Conservation (phyloP, 2,888 invertebrate genomes). For the Sarcophaga rosellei region DNA sequence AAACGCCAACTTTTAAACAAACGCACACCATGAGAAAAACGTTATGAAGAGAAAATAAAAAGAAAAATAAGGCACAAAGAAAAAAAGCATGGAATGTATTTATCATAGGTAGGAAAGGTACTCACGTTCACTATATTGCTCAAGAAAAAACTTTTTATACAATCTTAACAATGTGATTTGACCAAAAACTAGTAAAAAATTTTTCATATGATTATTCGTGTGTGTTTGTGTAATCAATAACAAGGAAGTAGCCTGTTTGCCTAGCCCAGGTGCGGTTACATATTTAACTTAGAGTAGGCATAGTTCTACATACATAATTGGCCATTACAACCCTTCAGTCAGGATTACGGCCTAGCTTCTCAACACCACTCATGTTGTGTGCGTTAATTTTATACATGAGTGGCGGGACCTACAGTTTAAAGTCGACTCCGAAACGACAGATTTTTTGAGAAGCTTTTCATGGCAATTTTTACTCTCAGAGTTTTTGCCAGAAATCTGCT, state of each 20-base stretch:
- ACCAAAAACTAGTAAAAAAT: conserved; percentile 31
- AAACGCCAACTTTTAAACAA: conserved; percentile 30
- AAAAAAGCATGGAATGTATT: conserved; percentile 31
- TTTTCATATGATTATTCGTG: neutral
- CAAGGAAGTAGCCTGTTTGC: conserved; percentile 57
- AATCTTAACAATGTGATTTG: conserved; percentile 26
- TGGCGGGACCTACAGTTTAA: no score
- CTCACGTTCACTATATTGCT: neutral
- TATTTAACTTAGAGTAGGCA: no score
- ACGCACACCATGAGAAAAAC: conserved; percentile 27
- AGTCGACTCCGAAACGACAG: no score
- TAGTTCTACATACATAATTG: no score
- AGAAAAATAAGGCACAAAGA: neutral
- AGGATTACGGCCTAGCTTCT: no score
- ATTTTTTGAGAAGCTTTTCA: no score
- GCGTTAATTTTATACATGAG: no score
- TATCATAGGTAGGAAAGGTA: conserved; percentile 23
- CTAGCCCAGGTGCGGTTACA: neutral
- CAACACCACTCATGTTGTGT: no score
- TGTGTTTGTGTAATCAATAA: conserved; percentile 58
- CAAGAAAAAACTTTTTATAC: neutral
- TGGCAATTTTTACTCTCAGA: no score
- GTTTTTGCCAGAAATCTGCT: no score
- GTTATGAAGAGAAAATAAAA: neutral
- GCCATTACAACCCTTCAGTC: no score